Conservation (phyloP, 2,797 vertebrate species). For the Moxostoma hubbsi region DNA sequence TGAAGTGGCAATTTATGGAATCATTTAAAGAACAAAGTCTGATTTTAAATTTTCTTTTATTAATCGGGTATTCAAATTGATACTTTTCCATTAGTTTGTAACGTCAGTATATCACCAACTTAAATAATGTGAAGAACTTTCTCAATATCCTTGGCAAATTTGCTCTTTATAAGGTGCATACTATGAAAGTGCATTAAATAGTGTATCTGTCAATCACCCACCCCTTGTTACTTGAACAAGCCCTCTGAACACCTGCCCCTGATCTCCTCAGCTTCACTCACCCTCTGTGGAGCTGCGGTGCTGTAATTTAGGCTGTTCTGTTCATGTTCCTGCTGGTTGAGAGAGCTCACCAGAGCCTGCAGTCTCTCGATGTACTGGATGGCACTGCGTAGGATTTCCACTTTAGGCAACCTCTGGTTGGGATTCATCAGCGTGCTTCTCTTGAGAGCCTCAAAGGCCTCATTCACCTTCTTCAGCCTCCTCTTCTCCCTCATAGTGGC, state of each 20-base stretch:
- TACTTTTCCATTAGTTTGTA: neutral
- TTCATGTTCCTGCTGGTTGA: slow-evolving; percentile 94
- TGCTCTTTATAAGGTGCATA: no score
- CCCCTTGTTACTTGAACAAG: slow-evolving; percentile 76
- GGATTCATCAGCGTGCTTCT: slow-evolving; percentile 97
- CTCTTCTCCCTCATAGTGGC: slow-evolving; percentile 95
- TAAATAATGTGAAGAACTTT: neutral
- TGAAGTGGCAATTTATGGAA: neutral
- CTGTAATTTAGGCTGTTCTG: slow-evolving; percentile 81
- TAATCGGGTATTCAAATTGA: no score
- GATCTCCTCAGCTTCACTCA: slow-evolving; percentile 77
- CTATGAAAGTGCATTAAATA: neutral
- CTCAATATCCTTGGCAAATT: neutral
- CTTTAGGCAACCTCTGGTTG: slow-evolving; percentile 97
- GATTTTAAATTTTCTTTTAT: no score
- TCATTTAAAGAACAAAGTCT: no score
- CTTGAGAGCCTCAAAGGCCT: slow-evolving; percentile 96
- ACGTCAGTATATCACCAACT: neutral
- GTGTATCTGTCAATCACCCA: slow-evolving; percentile 62
- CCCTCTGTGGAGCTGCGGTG: slow-evolving; percentile 74
- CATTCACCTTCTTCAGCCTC: slow-evolving; percentile 95
- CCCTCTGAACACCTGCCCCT: slow-evolving; percentile 65
- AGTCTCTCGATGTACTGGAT: slow-evolving; percentile 98
- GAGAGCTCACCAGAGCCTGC: slow-evolving; percentile 93
- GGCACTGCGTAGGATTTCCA: slow-evolving; percentile 96